Evolutionary conservation across 35 echinoderm and acorn worm species (phyloP).

Genomic region (Apostichopus japonicus): DNA sequence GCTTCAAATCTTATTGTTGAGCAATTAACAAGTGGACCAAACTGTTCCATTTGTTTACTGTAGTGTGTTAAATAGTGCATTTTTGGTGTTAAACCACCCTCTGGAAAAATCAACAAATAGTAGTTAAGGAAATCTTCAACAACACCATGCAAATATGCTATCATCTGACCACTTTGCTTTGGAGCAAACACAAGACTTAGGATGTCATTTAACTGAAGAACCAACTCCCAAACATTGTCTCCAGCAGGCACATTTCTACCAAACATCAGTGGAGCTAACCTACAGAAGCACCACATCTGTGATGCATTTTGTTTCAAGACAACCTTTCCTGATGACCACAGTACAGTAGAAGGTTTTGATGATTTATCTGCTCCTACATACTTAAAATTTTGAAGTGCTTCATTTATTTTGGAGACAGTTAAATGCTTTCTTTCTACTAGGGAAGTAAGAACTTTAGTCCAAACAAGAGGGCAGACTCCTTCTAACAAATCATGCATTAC

Average conservation of each 20-base stretch:
- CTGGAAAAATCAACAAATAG: neutral
- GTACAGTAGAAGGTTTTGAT: neutral
- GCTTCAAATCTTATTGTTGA: slow-evolving; percentile 12
- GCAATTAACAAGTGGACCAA: neutral
- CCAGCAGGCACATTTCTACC: too few relatives aligned
- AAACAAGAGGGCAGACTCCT: slow-evolving; percentile 29
- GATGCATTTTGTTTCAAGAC: slow-evolving; percentile 1
- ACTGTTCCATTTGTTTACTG: neutral
- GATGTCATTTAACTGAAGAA: too few relatives aligned
- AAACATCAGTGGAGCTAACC: too few relatives aligned
- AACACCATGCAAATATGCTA: neutral
- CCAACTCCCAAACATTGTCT: too few relatives aligned
- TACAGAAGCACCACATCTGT: too few relatives aligned
- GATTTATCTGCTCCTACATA: neutral
- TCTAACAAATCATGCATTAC: slow-evolving; percentile 36
- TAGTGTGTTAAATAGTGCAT: neutral
- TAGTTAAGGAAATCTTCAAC: neutral
- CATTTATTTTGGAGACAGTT: neutral
- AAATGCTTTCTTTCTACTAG: slow-evolving; percentile 13
- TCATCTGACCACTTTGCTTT: neutral
- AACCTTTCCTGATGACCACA: neutral
- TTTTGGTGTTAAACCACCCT: neutral
- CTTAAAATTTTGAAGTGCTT: neutral
- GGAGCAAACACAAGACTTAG: neutral
- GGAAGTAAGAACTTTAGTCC: slow-evolving; percentile 15